Evolutionary conservation across 2,113 vertebrate species (phyloP), one percentile per base, ranked within the genome.

Genomic region (Ranitomeya variabilis): DNA sequence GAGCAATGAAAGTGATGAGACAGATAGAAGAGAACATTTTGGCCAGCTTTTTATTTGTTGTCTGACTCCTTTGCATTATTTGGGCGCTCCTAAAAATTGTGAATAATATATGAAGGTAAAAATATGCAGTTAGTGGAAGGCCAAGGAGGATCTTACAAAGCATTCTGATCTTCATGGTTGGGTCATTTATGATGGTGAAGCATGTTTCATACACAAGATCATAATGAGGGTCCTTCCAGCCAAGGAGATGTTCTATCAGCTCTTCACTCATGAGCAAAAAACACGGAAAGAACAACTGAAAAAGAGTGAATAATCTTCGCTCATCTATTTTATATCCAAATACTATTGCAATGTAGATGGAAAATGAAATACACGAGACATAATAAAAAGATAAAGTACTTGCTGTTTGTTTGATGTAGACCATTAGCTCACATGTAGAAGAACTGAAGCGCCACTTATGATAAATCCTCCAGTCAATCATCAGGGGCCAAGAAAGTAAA

Each of bases 341-440:
- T 92, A 89, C 90, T 90, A 91, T 94, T 89, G 92, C 91, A 87
- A 89, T 84, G 73, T 89, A 84, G 59, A 89, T 89, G 60, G 87
- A 89, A 57, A 89, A 86, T 23, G 83, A 86, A 83, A 90, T 90
- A 67, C 86, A 90, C 12, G 67, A 88, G 45, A 88, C 83, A 45
- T 90, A 90, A 67, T 90, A 90, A 52, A 88, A 90, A 23, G 89
- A 88, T 31, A 90, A 55, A 18, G 78, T 90, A 66, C 80, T 90
- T 80, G 87, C 77, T 15, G 66, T 90, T 77, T 90, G 87, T 45
- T 88, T 90, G 51, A 90, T 26, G 23, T 88, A 88, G 77, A 86
- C 87, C 67, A 88, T 88, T 66, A 90, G 60, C 55, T 90, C 89
- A 59, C 89, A 90, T 12, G 74, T 19, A 1, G 83, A 73, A 57